These are phyloP conservation scores for Otus scops DNA, from an alignment of 2,797 vertebrate species.

Conservation along the genomic window DNA sequence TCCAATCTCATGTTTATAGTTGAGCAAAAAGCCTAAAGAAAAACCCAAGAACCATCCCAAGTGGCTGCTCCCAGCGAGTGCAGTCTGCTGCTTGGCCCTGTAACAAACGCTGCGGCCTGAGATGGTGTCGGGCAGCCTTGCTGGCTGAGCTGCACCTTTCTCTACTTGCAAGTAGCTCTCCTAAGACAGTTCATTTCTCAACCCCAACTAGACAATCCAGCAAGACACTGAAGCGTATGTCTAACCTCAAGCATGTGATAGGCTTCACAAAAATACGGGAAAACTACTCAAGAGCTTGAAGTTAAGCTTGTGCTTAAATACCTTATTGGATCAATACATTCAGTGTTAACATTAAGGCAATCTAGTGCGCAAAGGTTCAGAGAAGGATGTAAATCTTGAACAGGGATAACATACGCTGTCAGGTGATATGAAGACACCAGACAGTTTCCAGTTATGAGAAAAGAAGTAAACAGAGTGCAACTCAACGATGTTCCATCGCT, in stretches of 20 bases:
- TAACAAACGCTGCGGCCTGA: not conserved
- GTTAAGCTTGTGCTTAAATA: not conserved
- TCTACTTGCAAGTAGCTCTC: not conserved
- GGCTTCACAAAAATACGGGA: not conserved
- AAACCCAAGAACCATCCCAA: not conserved
- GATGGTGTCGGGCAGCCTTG: not conserved
- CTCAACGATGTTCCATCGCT: not conserved
- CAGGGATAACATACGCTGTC: not conserved
- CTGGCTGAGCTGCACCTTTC: not conserved
- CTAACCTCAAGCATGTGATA: not conserved
- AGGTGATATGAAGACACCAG: not conserved
- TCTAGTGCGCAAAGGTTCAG: not conserved
- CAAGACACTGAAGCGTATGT: rapidly evolving
- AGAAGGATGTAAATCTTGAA: not conserved
- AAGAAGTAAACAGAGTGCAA: conserved; percentile 2
- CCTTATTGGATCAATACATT: not conserved
- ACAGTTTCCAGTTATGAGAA: not conserved
- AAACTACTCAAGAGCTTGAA: not conserved
- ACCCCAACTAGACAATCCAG: not conserved
- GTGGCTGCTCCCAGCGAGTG: not conserved
- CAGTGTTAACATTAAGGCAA: not conserved
- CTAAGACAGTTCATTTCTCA: not conserved
- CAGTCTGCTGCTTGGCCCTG: not conserved
- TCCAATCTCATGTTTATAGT: conserved; percentile 3
- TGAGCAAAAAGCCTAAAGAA: conserved; percentile 41